Evolutionary conservation across 2,113 vertebrate genomes (phyloP).

Genomic region (Machaerirhynchus nigripectus): DNA sequence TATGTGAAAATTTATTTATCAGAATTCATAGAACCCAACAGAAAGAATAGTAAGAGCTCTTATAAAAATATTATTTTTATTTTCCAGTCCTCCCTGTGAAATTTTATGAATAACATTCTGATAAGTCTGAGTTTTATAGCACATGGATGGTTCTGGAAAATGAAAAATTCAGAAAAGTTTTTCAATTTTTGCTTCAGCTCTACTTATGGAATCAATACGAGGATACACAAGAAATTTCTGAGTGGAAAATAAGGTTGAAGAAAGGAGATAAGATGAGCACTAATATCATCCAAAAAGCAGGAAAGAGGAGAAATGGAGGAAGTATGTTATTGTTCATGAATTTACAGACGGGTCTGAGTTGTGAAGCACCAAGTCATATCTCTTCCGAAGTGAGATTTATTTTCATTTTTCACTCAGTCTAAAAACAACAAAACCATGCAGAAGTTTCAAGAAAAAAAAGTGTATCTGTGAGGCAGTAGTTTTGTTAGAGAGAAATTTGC

Average conservation of each 20-base stretch:
- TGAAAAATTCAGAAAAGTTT: not conserved
- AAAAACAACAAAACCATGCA: not conserved
- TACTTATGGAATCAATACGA: not conserved
- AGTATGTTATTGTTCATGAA: not conserved
- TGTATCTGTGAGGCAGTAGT: not conserved
- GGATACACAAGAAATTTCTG: not conserved
- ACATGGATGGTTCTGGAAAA: not conserved
- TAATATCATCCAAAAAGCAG: not conserved
- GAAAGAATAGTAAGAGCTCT: not conserved
- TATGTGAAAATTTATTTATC: not conserved
- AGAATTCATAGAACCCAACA: not conserved
- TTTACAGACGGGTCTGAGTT: not conserved
- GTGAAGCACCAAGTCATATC: not conserved
- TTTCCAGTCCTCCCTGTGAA: not conserved
- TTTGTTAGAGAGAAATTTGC: not conserved
- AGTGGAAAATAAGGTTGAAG: not conserved
- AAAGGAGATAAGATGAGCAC: not conserved
- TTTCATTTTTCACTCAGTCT: not conserved
- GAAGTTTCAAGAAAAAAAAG: not conserved
- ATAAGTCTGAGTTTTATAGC: not conserved
- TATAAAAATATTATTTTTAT: not conserved
- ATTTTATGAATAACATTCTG: not conserved
- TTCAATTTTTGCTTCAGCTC: not conserved
- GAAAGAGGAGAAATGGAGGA: not conserved
- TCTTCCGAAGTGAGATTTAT: not conserved